phyloP scores from a whole-genome alignment of 2,113 vertebrate species.

The Labeo catla region DNA sequence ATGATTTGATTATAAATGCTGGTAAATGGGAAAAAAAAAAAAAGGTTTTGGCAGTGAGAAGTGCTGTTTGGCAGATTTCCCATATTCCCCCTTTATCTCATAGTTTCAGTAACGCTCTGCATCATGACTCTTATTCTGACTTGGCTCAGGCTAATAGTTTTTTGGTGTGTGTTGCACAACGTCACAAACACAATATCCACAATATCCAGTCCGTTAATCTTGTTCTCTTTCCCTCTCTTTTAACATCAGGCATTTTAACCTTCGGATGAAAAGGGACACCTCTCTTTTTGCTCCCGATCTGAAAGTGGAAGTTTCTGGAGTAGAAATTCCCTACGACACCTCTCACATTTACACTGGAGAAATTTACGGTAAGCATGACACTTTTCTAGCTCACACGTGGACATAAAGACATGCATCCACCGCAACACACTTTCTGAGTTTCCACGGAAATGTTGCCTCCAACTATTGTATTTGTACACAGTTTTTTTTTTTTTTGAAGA shows the following conservation, averaged over 20 bases:
- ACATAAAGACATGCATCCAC: not conserved
- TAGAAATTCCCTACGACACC: conserved; percentile 83
- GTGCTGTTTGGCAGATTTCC: not conserved
- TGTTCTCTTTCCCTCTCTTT: conserved; percentile 11
- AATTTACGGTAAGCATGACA: conserved; percentile 85
- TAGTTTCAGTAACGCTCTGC: not conserved
- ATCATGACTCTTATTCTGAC: not conserved
- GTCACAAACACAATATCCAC: no score
- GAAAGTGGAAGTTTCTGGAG: conserved; percentile 86
- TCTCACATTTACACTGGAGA: conserved; percentile 98
- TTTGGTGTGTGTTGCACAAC: not conserved
- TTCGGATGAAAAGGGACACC: conserved; percentile 92
- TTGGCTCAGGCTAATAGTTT: not conserved
- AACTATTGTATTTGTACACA: not conserved
- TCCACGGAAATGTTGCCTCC: not conserved
- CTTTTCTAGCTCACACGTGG: not conserved
- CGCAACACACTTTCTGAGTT: not conserved
- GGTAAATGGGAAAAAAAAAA: not conserved
- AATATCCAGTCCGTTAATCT: conserved; percentile 5
- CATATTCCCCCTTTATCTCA: not conserved
- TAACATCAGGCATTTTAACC: conserved; percentile 86
- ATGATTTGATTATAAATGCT: not conserved
- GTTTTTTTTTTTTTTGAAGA: no score
- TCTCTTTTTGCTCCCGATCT: conserved; percentile 90
- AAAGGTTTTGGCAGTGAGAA: not conserved